These are phyloP conservation scores for Desoria tigrina DNA, from an alignment of 2,888 invertebrate genomes.

Conservation along the genomic window DNA sequence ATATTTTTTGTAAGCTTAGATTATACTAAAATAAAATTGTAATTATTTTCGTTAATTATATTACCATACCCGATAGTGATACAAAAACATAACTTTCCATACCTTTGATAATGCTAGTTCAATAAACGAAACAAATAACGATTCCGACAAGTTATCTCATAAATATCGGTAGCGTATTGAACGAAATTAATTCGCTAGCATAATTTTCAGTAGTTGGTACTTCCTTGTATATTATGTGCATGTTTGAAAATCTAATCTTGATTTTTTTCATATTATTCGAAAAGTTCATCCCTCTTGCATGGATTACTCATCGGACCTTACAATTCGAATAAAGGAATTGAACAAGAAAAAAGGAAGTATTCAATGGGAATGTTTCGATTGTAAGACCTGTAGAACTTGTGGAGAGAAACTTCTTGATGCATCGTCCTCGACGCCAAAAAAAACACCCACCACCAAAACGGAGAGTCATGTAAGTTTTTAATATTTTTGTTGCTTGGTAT, in stretches of 20 bases:
- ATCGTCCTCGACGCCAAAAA: constrained; percentile 31
- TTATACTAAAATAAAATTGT: constrained; percentile 2
- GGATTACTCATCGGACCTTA: constrained; percentile 59
- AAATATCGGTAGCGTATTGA: background rate
- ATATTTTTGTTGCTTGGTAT: too few relatives aligned
- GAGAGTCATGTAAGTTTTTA: constrained; percentile 2
- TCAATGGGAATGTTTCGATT: constrained; percentile 83
- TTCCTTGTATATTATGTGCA: too few relatives aligned
- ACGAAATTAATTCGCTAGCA: too few relatives aligned
- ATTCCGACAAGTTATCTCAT: background rate
- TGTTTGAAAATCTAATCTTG: too few relatives aligned
- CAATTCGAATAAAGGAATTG: constrained; percentile 55
- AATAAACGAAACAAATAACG: too few relatives aligned
- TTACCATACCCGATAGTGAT: too few relatives aligned
- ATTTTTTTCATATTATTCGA: too few relatives aligned
- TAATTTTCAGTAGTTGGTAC: too few relatives aligned
- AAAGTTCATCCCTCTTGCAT: constrained; percentile 61
- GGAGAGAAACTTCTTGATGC: constrained; percentile 60
- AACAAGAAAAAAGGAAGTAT: constrained; percentile 52
- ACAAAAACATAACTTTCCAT: background rate
- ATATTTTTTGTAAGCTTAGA: background rate
- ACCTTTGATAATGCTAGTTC: too few relatives aligned
- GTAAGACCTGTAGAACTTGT: constrained; percentile 82
- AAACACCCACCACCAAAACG: background rate
- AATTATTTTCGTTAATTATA: background rate